Conservation (phyloP, 2,113 vertebrate species). For the Tachysurus vachellii region DNA sequence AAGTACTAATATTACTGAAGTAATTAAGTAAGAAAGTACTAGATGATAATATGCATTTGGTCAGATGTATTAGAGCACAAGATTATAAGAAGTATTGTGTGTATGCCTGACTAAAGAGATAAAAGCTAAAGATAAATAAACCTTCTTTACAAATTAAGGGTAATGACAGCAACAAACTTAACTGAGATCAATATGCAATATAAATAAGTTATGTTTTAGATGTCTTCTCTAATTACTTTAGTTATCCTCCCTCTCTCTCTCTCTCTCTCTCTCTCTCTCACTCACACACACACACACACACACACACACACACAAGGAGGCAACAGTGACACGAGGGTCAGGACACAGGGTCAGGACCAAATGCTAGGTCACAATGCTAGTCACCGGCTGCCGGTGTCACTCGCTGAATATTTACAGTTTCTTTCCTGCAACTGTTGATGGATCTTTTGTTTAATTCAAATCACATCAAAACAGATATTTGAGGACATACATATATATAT, state of each 20-base stretch:
- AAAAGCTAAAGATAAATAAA: neutral
- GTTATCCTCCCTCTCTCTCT: neutral
- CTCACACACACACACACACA: neutral
- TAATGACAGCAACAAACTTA: neutral
- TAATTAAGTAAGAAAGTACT: no score
- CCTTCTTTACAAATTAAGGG: neutral
- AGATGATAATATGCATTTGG: no score
- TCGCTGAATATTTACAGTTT: neutral
- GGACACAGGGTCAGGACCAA: neutral
- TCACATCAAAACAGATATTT: neutral
- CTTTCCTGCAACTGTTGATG: neutral
- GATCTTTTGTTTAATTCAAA: neutral
- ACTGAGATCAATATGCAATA: neutral
- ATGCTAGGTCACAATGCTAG: neutral
- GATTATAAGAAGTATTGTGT: no score
- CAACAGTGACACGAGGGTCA: neutral
- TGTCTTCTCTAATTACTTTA: no score
- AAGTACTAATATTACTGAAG: no score
- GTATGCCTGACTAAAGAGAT: no score
- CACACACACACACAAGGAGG: neutral
- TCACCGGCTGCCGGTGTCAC: neutral
- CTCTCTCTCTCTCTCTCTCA: neutral
- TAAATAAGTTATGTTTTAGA: neutral
- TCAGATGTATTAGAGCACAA: no score
- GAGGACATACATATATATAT: neutral